A percentile compares a stretch with the other conserved stretches of the same genome.
These are phyloP conservation scores for Anomalospiza imberbis DNA, from an alignment of 2,797 vertebrate species.

Conservation along the genomic window DNA sequence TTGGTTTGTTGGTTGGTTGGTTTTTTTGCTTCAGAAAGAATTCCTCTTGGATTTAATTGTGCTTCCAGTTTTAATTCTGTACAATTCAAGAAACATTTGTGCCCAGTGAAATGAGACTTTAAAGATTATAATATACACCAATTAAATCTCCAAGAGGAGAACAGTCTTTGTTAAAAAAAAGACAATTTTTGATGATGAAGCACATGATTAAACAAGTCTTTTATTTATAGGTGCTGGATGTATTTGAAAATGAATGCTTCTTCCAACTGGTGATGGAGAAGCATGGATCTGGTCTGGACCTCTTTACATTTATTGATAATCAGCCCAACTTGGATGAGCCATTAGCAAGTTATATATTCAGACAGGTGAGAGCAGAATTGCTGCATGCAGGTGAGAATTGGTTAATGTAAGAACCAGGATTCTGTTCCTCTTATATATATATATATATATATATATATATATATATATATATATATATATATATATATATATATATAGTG, in stretches of 20 bases:
- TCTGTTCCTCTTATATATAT: not conserved
- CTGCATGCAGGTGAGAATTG: not conserved
- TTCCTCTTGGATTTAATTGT: not conserved
- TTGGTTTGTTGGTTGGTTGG: not conserved
- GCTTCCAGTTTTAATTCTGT: not conserved
- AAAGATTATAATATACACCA: not conserved
- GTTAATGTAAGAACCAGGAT: not conserved
- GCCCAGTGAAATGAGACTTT: not conserved
- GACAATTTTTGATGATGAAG: not conserved
- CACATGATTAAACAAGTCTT: not conserved
- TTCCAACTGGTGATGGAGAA: conserved; percentile 98
- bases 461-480: too few species aligned
- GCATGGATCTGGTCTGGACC: conserved; percentile 90
- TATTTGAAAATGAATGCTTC: conserved; percentile 90
- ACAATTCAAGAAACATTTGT: not conserved
- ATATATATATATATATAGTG: too few species aligned
- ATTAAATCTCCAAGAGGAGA: not conserved
- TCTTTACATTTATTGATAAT: conserved; percentile 93
- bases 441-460: too few species aligned
- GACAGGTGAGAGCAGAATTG: conserved; percentile 79
- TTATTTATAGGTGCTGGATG: conserved; percentile 81
- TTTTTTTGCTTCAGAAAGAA: not conserved
- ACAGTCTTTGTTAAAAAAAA: not conserved
- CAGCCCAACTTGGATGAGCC: conserved; percentile 89
- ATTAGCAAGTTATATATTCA: conserved; percentile 91